Percentiles rank a stretch among this genome's conserved stretches.
phyloP scores from a whole-genome alignment of 2,797 vertebrate genomes.

The Cheirogaleus major region DNA sequence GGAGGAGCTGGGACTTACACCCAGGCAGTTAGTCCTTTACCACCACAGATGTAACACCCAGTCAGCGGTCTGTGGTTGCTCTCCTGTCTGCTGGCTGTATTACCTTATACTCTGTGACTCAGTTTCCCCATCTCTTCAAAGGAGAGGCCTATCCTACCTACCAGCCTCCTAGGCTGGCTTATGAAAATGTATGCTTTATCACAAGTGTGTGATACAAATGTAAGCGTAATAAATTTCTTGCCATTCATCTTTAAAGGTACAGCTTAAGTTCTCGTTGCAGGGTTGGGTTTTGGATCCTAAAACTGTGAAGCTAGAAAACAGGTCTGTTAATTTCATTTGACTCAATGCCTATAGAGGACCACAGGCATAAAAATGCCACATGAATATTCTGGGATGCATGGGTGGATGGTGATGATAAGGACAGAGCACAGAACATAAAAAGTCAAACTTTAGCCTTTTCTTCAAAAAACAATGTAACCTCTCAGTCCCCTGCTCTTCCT shows the following conservation, averaged over 20 bases:
- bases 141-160: background rate
- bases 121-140: background rate
- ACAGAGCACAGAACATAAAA: background rate
- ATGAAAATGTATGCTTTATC: background rate
- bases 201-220: background rate
- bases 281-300: background rate
- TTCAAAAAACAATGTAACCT: background rate
- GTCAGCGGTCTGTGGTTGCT: background rate
- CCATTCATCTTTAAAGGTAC: background rate
- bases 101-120: background rate
- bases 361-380: background rate
- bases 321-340: background rate
- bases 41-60: rapidly evolving
- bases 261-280: background rate
- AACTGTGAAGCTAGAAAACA: background rate
- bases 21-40: background rate
- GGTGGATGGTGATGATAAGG: background rate
- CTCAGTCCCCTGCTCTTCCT: background rate
- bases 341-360: background rate
- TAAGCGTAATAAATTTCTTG: background rate
- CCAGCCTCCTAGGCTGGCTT: background rate
- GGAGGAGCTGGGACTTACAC: background rate
- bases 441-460: background rate
- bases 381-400: background rate
- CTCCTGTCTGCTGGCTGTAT: background rate